phyloP scores from a whole-genome alignment of 2,888 invertebrate species.

The Loripinus fragilis region DNA sequence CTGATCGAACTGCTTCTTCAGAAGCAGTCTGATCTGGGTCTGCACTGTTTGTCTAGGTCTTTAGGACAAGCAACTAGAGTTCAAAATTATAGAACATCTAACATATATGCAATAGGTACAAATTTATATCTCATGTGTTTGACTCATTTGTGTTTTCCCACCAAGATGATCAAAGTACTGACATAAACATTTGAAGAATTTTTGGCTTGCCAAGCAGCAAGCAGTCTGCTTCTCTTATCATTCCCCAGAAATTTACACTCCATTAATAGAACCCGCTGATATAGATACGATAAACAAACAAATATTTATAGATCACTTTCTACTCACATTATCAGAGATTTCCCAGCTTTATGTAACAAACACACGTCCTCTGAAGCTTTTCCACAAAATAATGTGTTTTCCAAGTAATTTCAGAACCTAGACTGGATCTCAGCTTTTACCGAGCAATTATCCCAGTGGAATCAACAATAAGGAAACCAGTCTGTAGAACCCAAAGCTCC shows the following conservation, averaged over 20 bases:
- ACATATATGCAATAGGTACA: too few relatives aligned
- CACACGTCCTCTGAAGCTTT: not conserved
- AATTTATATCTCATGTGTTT: too few relatives aligned
- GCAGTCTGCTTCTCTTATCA: not conserved
- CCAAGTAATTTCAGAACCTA: not conserved
- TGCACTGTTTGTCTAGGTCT: too few relatives aligned
- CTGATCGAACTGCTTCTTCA: too few relatives aligned
- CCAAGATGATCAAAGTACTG: too few relatives aligned
- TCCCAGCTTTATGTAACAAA: not conserved
- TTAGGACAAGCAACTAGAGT: too few relatives aligned
- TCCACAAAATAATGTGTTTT: not conserved
- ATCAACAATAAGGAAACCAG: too few relatives aligned
- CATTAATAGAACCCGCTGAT: not conserved
- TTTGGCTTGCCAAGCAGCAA: not conserved
- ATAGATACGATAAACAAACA: constrained; percentile 3
- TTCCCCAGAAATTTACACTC: not conserved
- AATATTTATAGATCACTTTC: constrained; percentile 7
- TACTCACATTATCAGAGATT: not conserved
- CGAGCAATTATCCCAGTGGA: too few relatives aligned
- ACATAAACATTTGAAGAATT: not conserved
- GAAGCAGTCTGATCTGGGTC: too few relatives aligned
- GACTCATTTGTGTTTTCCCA: too few relatives aligned
- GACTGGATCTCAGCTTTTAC: not conserved
- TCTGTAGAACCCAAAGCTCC: too few relatives aligned
- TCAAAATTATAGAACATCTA: too few relatives aligned